Evolutionary conservation across 2,888 invertebrate species (phyloP), one percentile per base, ranked within the genome.

Genomic region (Folsomia candida): DNA sequence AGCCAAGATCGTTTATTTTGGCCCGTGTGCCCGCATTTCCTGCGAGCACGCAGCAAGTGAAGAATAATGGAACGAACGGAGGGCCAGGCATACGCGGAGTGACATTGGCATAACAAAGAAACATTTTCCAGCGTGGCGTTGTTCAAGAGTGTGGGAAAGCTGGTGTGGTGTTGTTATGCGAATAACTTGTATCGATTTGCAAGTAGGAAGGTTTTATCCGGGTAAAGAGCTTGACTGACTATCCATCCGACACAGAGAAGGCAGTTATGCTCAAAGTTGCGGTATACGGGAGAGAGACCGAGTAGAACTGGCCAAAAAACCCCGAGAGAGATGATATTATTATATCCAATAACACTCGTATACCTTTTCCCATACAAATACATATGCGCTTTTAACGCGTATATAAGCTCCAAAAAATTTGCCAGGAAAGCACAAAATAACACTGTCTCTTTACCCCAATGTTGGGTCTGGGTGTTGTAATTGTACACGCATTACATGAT

Each of bases 101-200:
- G 37, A 37, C 37, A 37, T 37, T 37, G 37, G 37, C 37, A 37
- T 4, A 37, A 37, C 6, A 37, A 37, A 37, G 37, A 37, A 37
- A 37, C 37, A 37, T 37, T 37, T 37, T 37, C 37, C 37, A 37
- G 6, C 14, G 6, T 14, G 14, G 37, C 6, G 37, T 37, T 37
- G 6, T 9, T 9, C 37, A 4, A 37, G 37, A 37, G 37, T 37
- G 37, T 37, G 37, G 37, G 37, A 37, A 37, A 37, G 37, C 37
- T 37, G 37, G 37, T 9, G 26, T 20, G 29, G 29, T 62, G 29
- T 26, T 28, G 26, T 62, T 62, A 62, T 62, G 62, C 62, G 62
- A 62, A 62, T 62, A 62, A 62, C 62, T 28, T 28, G 62, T 27
- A 62, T 62, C 62, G 62, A 62, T 62, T 62, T 62, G 62, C 62